These are phyloP conservation scores for Kradibia gibbosae DNA, from an alignment of 1,140 invertebrate species.

Conservation along the genomic window DNA sequence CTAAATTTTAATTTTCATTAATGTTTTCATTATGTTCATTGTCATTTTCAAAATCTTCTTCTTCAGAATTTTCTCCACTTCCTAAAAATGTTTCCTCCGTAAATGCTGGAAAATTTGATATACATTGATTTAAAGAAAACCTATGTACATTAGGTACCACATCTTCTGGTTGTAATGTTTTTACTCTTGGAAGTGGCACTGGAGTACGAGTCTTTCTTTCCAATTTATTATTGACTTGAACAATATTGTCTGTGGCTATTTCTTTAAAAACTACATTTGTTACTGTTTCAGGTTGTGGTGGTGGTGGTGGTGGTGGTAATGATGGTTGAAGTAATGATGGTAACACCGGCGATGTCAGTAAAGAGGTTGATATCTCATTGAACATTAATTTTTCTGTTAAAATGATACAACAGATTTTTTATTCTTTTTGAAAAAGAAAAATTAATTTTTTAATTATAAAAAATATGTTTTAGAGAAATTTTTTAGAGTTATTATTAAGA, in stretches of 20 bases:
- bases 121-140: constrained; percentile 54
- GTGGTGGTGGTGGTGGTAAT: background rate
- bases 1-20: constrained; percentile 17
- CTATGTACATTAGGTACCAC: constrained; percentile 42
- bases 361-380: background rate
- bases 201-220: constrained; percentile 10
- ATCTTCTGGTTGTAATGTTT: constrained; percentile 50
- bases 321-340: background rate
- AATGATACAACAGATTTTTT: too few relatives aligned
- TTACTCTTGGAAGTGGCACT: constrained; percentile 46
- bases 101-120: constrained; percentile 51
- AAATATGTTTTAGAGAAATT: constrained; percentile 33
- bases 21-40: constrained; percentile 14
- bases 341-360: background rate
- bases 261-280: background rate
- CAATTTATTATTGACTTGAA: constrained; percentile 24
- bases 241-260: background rate
- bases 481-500: too few relatives aligned
- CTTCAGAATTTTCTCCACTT: constrained; percentile 69
- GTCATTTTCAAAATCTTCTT: constrained; percentile 52
- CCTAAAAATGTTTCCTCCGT: constrained; percentile 67
- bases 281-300: constrained; percentile 18
- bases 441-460: background rate
- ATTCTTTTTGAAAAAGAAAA: constrained; percentile 22
- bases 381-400: too few relatives aligned